Conservation (phyloP, 2,113 vertebrate species). For the Pelusios castaneus region DNA sequence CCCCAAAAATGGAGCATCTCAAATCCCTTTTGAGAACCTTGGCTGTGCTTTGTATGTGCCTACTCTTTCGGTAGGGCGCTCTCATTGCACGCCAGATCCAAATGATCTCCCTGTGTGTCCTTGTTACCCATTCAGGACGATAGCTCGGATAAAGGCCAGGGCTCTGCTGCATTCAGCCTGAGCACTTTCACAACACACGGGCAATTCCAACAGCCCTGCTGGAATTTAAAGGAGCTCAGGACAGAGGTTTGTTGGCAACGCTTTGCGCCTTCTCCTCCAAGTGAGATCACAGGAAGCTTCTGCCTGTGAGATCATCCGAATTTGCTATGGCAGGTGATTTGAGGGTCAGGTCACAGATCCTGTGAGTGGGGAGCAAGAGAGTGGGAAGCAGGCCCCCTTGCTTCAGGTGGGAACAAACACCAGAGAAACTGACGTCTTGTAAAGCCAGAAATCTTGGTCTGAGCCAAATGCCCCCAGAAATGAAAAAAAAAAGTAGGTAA, state of each 20-base stretch:
- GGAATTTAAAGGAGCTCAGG: constrained; percentile 74
- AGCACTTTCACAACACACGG: constrained; percentile 15
- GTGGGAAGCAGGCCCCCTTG: background rate
- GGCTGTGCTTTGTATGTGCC: constrained; percentile 45
- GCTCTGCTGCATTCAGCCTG: constrained; percentile 65
- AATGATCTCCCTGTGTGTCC: too few relatives aligned
- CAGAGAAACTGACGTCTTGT: background rate
- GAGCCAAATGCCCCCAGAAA: background rate
- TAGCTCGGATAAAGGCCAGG: constrained; percentile 59
- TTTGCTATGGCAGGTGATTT: constrained; percentile 52
- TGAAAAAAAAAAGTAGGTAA: background rate
- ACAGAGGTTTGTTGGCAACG: constrained; percentile 63
- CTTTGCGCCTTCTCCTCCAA: constrained; percentile 65
- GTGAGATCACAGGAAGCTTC: constrained; percentile 59
- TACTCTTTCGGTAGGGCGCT: background rate
- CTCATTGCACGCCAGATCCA: constrained; percentile 8
- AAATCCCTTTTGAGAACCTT: background rate
- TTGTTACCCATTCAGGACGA: background rate
- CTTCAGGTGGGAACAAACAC: background rate
- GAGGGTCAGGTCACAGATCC: constrained; percentile 9
- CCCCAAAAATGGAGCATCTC: background rate
- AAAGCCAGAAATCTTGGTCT: background rate
- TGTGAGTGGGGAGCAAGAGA: too few relatives aligned
- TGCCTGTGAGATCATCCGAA: constrained; percentile 53
- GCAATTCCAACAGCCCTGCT: constrained; percentile 37